phyloP scores from a whole-genome alignment of 2,888 invertebrate species.

The Drymonia ruficornis region DNA sequence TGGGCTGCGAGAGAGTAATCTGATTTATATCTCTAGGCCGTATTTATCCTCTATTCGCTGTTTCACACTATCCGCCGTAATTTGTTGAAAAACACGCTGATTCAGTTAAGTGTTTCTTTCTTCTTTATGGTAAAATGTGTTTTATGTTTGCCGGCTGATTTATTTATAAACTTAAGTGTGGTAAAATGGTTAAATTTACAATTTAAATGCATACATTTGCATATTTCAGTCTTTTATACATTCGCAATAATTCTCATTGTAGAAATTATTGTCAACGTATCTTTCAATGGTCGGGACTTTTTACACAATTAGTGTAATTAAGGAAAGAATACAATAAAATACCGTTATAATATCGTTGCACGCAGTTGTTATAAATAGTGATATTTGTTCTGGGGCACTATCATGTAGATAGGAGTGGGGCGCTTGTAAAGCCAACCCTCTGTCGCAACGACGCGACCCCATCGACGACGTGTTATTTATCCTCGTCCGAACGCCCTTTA shows the following conservation, averaged over 20 bases:
- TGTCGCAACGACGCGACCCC: conserved; percentile 29
- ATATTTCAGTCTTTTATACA: not conserved
- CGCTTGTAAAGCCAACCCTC: conserved; percentile 15
- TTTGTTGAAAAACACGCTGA: conserved; percentile 63
- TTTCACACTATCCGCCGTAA: conserved; percentile 55
- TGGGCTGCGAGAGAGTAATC: conserved; percentile 61
- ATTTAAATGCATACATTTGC: conserved; percentile 8
- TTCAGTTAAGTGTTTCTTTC: conserved; percentile 55
- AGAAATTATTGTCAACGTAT: not conserved
- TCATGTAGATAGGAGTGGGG: not conserved
- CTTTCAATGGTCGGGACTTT: not conserved
- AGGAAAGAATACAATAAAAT: not conserved
- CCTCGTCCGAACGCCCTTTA: conserved; percentile 66
- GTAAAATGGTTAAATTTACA: conserved; percentile 10
- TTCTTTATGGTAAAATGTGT: conserved; percentile 37
- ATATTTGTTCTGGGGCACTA: not conserved
- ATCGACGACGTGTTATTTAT: conserved; percentile 70
- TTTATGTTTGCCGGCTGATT: conserved; percentile 20
- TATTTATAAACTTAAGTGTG: conserved; percentile 23
- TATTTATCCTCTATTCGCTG: conserved; percentile 61
- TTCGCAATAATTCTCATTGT: too few species aligned
- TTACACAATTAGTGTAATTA: not conserved
- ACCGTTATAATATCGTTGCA: not conserved
- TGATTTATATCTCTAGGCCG: conserved; percentile 68
- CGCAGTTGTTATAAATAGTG: conserved; percentile 1